Base-by-base conservation (phyloP, 2,888 invertebrate genomes). In the Subacronicta megacephala region DNA sequence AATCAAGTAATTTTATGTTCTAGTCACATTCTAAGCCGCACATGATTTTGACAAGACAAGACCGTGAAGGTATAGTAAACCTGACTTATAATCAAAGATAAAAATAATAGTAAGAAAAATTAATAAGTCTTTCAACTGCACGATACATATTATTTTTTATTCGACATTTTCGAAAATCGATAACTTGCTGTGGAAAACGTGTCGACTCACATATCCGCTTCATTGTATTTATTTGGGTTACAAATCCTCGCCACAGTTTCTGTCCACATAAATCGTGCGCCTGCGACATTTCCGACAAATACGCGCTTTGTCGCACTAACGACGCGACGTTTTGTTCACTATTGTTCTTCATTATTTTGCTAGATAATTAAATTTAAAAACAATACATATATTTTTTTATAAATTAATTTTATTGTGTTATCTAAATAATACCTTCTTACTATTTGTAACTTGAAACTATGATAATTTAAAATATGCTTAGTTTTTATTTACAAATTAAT, bases 191-290 rank as follows among this genome's bases (percentile, higher is more conserved):
- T 66, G 59, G 70, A 69, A 56, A 52, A 54, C 42, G 15, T 17
- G 5, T 7, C 18, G 37, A 10, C 16, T 15, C 52, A 43, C 37
- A 49, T 54, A 18, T 50, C 33, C 37, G 55, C 42, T 18, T 52
- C 80, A 84, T 82, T 82, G 84, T 88, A 88, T 89, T 85, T 86
- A 84, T 88, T 90, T 89, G 82, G 78, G 82, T 88, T 84, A 78
- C 66, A 83, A 88, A 90, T 89, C 88, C 89, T 77, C 85, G 68
- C 75, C 69, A 75, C 74, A 80, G 72, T 83, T 81, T 78, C 81
- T 84, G 88, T 85, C 88, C 77, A 80, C 89, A 91, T 93, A 93
- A 93, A 93, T 93, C 87, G 86, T 86, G 74, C 59, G 70, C 60
- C 71, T 71, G 66, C 75, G 80, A 82, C 80, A 76, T 82, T 91